These are phyloP conservation scores for Conus ventricosus DNA, from an alignment of 1,140 invertebrate species.

Conservation along the genomic window DNA sequence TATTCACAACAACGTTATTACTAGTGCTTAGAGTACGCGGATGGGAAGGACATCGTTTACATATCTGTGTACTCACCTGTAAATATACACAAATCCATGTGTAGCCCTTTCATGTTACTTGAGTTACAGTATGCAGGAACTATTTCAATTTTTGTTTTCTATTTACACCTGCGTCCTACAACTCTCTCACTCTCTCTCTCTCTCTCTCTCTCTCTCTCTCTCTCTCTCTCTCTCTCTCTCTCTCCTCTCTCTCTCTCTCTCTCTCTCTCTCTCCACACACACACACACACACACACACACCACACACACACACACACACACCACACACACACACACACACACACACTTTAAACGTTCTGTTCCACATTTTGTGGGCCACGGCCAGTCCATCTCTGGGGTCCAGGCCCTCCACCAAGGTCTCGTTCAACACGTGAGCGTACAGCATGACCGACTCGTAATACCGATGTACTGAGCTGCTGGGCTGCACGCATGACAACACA, in stretches of 20 bases:
- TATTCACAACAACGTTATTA: no score
- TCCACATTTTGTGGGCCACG: constrained; percentile 53
- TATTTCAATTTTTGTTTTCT: no score
- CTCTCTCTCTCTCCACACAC: not conserved
- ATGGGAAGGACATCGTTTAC: no score
- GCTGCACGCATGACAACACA: constrained; percentile 28
- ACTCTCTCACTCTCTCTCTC: no score
- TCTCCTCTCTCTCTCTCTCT: not conserved
- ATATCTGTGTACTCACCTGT: no score
- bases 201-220: no score
- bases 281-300: constrained; percentile 14
- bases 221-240: no score
- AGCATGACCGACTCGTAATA: constrained; percentile 54
- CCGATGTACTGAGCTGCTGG: not conserved
- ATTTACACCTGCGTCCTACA: no score
- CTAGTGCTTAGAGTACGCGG: no score
- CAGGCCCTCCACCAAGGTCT: constrained; percentile 45
- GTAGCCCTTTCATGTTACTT: no score
- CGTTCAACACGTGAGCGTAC: constrained; percentile 53
- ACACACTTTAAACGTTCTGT: constrained; percentile 57
- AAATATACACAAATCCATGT: no score
- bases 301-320: constrained; percentile 31
- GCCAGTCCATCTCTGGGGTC: constrained; percentile 46
- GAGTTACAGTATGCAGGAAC: no score
- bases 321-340: constrained; percentile 25